phyloP scores from a whole-genome alignment of 1,140 invertebrate species.

The Hyles vespertilio region DNA sequence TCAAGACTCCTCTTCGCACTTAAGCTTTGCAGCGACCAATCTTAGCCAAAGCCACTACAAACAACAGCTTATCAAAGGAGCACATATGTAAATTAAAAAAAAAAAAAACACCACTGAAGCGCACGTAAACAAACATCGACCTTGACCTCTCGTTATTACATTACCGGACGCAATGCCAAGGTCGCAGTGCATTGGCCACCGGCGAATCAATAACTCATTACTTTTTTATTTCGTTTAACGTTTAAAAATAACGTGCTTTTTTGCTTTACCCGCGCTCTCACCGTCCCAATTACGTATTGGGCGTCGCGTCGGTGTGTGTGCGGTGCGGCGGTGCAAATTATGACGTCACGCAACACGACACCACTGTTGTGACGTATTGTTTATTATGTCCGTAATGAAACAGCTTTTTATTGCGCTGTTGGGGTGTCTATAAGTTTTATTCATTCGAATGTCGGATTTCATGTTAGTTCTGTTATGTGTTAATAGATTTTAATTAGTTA shows the following conservation, averaged over 20 bases:
- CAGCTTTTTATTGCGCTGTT: background rate
- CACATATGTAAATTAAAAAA: conserved; percentile 9
- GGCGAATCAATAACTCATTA: conserved; percentile 45
- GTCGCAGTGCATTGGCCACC: conserved; percentile 30
- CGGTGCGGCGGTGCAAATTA: conserved; percentile 21
- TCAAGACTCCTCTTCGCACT: too few species aligned
- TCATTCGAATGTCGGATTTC: too few species aligned
- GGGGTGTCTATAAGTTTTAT: too few species aligned
- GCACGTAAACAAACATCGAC: conserved; percentile 16
- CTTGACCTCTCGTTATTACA: conserved; percentile 34
- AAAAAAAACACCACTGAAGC: conserved; percentile 5
- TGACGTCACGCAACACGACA: conserved; percentile 16
- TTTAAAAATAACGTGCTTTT: conserved; percentile 41
- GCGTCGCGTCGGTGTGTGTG: conserved; percentile 17
- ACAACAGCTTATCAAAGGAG: background rate
- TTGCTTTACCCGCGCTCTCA: conserved; percentile 23
- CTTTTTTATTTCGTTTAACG: conserved; percentile 48
- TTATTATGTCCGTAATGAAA: too few species aligned
- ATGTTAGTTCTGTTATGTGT: too few species aligned
- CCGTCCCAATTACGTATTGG: conserved; percentile 33
- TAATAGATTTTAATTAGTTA: too few species aligned
- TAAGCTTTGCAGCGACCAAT: too few species aligned
- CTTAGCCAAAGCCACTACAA: too few species aligned
- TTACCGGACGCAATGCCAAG: conserved; percentile 18
- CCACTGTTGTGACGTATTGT: too few species aligned